These are phyloP conservation scores for Anadara kagoshimensis DNA, from an alignment of 1,140 invertebrate species.

Conservation along the genomic window DNA sequence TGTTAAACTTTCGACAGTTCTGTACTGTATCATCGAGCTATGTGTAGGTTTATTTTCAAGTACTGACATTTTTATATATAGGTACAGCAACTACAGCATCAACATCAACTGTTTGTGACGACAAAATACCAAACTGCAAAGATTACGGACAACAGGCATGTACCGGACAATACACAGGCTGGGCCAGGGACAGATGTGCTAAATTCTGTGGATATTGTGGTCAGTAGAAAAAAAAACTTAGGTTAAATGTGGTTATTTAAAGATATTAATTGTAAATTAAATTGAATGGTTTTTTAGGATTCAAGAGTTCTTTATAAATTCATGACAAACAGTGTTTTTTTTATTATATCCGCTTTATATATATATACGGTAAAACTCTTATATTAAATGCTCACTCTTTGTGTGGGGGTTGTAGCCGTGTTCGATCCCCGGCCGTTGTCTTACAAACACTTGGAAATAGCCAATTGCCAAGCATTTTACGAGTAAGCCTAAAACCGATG, in stretches of 20 bases:
- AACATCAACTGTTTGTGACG: slow-evolving; percentile 34
- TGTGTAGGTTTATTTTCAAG: no score
- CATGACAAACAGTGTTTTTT: not conserved
- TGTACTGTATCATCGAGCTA: no score
- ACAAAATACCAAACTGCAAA: slow-evolving; percentile 51
- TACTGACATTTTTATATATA: no score
- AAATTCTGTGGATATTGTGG: slow-evolving; percentile 58
- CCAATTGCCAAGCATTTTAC: no score
- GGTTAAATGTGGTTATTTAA: no score
- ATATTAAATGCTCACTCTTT: not conserved
- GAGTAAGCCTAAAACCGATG: no score
- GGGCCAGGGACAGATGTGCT: slow-evolving; percentile 62
- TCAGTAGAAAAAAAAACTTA: no score
- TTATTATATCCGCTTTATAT: not conserved
- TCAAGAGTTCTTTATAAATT: not conserved
- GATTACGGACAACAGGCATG: slow-evolving; percentile 55
- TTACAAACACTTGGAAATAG: no score
- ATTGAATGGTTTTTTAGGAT: not conserved
- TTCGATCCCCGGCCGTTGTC: no score
- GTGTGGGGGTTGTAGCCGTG: not conserved
- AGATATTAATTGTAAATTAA: not conserved
- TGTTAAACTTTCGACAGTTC: no score
- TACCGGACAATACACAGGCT: slow-evolving; percentile 50
- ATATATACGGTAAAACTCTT: not conserved
- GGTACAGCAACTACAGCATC: not conserved